Percentiles rank a stretch among this genome's conserved stretches.
phyloP scores from a whole-genome alignment of 2,797 vertebrate species.

The Anas acuta region DNA sequence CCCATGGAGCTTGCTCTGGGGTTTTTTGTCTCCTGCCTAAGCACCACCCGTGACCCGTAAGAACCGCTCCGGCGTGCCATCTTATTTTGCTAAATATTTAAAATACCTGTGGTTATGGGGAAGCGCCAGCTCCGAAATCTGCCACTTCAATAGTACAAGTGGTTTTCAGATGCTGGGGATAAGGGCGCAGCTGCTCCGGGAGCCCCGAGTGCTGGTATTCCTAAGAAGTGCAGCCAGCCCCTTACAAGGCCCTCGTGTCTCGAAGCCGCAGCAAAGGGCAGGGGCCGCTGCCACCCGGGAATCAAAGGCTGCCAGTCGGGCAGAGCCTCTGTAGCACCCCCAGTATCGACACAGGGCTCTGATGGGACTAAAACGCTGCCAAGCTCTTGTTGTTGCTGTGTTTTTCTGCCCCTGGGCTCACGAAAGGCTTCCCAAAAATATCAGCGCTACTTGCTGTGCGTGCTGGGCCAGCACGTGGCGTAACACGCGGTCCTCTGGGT shows the following conservation, averaged over 20 bases:
- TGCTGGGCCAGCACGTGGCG: not conserved
- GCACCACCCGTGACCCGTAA: not conserved
- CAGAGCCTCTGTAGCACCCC: not conserved
- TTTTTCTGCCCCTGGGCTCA: not conserved
- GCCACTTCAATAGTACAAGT: constrained; percentile 53
- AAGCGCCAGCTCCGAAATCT: constrained; percentile 44
- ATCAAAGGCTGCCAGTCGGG: constrained; percentile 11
- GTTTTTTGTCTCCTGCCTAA: not conserved
- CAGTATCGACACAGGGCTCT: not conserved
- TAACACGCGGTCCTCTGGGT: not conserved
- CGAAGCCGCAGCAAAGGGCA: constrained; percentile 52
- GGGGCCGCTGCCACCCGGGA: not conserved
- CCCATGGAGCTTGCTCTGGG: accelerated
- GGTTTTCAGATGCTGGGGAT: constrained; percentile 57
- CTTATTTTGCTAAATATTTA: constrained; percentile 59
- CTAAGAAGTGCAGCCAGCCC: constrained; percentile 56
- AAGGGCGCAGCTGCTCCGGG: constrained; percentile 51
- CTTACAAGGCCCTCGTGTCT: constrained; percentile 35
- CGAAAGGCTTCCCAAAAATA: accelerated
- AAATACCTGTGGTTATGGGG: constrained; percentile 58
- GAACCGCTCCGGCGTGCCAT: not conserved
- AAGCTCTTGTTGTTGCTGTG: not conserved
- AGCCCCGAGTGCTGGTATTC: constrained; percentile 12
- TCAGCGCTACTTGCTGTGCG: not conserved
- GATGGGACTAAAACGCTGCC: not conserved